Conservation (phyloP, 1,140 invertebrate species). For the Leptoteleia sp. region DNA sequence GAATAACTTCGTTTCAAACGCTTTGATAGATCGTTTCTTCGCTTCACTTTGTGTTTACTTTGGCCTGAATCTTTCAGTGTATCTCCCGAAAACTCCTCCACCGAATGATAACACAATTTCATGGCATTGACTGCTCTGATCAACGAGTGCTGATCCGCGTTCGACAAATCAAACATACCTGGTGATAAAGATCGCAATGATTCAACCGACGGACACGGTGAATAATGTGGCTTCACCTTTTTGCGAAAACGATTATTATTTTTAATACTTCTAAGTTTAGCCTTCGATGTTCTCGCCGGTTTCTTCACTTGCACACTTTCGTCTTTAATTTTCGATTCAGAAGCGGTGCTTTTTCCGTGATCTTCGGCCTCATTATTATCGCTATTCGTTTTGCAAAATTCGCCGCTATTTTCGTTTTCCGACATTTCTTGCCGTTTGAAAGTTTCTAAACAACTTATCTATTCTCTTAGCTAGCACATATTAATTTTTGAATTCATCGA, state of each 20-base stretch:
- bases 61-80: slow-evolving; percentile 6
- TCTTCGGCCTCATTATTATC: not conserved
- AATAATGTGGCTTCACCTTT: not conserved
- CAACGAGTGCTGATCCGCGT: not conserved
- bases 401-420: not conserved
- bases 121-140: not conserved
- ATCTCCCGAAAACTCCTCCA: slow-evolving; percentile 16
- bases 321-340: slow-evolving; percentile 12
- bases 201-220: slow-evolving; percentile 7
- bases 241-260: not conserved
- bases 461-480: not conserved
- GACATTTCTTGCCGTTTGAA: not conserved
- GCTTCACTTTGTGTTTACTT: not conserved
- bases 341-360: slow-evolving; percentile 1
- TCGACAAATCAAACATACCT: not conserved
- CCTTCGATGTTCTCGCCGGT: not conserved
- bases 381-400: not conserved
- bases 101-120: slow-evolving; percentile 12
- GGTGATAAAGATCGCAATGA: slow-evolving; percentile 11
- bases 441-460: not conserved
- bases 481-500: slow-evolving; percentile 2
- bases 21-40: slow-evolving; percentile 4
- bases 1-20: slow-evolving; percentile 20
- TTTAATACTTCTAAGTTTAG: not conserved
- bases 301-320: not conserved